These are phyloP conservation scores for Boulengerochromis microlepis DNA, from an alignment of 2,113 vertebrate species.

Conservation along the genomic window DNA sequence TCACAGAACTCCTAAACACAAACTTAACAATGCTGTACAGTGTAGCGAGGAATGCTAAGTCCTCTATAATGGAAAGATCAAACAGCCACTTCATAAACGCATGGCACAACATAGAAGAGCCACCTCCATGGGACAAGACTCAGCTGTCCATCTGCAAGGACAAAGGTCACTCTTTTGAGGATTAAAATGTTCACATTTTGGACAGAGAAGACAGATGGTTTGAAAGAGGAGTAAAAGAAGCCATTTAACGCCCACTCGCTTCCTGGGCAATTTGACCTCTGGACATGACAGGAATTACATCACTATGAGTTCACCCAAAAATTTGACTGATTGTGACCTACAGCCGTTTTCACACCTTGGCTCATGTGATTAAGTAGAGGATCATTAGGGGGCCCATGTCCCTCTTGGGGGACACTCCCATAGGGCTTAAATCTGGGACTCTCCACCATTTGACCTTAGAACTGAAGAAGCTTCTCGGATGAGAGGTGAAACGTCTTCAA, in stretches of 20 bases:
- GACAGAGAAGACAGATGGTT: not conserved
- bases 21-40: not conserved
- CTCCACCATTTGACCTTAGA: not conserved
- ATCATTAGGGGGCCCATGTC: not conserved
- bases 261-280: not conserved
- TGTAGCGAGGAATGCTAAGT: not conserved
- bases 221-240: not conserved
- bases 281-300: not conserved
- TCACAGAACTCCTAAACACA: not conserved
- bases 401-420: not conserved
- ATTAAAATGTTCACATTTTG: not conserved
- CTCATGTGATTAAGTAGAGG: not conserved
- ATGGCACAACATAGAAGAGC: not conserved
- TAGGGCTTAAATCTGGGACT: not conserved
- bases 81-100: not conserved
- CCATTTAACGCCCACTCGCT: fast-evolving
- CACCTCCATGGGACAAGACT: not conserved
- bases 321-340: not conserved
- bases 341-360: not conserved
- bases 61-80: not conserved
- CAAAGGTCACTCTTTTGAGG: not conserved
- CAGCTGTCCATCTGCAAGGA: not conserved
- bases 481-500: not conserved
- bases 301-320: not conserved
- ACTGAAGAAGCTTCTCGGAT: not conserved